These are phyloP conservation scores for Diorhabda elongata DNA, from an alignment of 1,140 invertebrate genomes.

Conservation along the genomic window DNA sequence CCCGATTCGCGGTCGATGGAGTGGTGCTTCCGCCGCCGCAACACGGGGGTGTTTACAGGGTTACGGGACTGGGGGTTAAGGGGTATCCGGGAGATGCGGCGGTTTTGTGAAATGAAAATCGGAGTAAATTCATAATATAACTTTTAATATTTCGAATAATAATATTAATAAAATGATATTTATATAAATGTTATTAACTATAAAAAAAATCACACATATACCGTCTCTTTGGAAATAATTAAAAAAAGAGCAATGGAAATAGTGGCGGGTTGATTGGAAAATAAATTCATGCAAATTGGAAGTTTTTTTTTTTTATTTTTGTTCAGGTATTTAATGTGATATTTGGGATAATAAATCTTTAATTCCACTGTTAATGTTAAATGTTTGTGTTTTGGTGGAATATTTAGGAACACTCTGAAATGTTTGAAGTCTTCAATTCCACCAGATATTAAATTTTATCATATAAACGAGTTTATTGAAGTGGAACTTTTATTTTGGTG, in stretches of 20 bases:
- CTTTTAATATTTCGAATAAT: constrained; percentile 37
- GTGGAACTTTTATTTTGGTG: too few species aligned
- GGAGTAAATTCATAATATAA: constrained; percentile 25
- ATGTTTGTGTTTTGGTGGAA: too few species aligned
- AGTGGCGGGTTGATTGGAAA: constrained; percentile 11
- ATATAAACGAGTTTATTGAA: too few species aligned
- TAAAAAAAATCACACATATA: constrained; percentile 43
- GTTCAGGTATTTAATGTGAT: too few species aligned
- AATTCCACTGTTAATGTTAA: too few species aligned
- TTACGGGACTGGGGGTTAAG: constrained; percentile 33
- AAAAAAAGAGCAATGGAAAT: constrained; percentile 34
- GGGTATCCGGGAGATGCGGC: constrained; percentile 25
- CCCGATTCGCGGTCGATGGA: constrained; percentile 38
- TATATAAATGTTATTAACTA: constrained; percentile 39
- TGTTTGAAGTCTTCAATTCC: too few species aligned
- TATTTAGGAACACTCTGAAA: too few species aligned
- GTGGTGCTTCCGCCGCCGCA: constrained; percentile 30
- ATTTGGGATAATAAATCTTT: too few species aligned
- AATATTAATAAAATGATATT: constrained; percentile 43
- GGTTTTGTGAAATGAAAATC: constrained; percentile 14
- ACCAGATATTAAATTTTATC: too few species aligned
- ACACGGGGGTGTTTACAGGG: constrained; percentile 31
- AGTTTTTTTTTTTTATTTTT: too few species aligned
- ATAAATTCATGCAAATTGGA: background rate
- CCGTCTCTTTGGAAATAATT: constrained; percentile 44